Evolutionary conservation across 2,797 vertebrate genomes (phyloP), one percentile per base, ranked within the genome.

Genomic region (Picus viridis): DNA sequence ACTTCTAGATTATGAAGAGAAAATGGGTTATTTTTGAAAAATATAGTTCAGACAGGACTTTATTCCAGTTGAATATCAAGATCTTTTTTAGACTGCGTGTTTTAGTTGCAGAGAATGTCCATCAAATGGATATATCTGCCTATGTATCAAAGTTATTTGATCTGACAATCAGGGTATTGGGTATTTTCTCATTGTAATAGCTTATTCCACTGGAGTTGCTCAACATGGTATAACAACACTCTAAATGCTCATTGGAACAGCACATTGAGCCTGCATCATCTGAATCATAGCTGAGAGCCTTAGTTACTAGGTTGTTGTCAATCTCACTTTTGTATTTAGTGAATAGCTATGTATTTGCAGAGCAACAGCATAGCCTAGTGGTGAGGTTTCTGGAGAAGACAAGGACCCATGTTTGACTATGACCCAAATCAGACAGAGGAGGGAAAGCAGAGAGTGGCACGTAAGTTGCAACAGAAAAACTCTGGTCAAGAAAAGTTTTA

Each of bases 301-400:
- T 45, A 54, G 62, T 62, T 58, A 71, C 36, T 47, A 9, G 9
- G 2, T 36, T 67, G 32, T 49, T 86, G 78, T 39, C 45, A 69
- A 34, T 80, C 54, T 57, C 19, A 32, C 4, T 58, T 10, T 58
- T 12, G 9, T 26, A 67, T 84, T 57, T 73, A 74, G 73, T 68
- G 24, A 71, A 14, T 80, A 49, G 20, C 34, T 43, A 16, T 12
- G 8, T 12, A 93, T 95, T 87, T 87, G 72, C 77, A 89, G 84
- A 92, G 32, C 81, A 90, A 94, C 65, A 96, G 89, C 90, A 92
- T 93, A 95, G 82, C 94, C 93, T 94, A 85, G 90, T 93, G 94
- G 90, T 59, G 80, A 56, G 23, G 30, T 43, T 89, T 85, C 58
- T 74, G 41, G 65, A 79, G 84, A 87, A 83, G 72, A 41, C 36